Conservation (phyloP, 2,888 invertebrate genomes). For the Empis stercorea region DNA sequence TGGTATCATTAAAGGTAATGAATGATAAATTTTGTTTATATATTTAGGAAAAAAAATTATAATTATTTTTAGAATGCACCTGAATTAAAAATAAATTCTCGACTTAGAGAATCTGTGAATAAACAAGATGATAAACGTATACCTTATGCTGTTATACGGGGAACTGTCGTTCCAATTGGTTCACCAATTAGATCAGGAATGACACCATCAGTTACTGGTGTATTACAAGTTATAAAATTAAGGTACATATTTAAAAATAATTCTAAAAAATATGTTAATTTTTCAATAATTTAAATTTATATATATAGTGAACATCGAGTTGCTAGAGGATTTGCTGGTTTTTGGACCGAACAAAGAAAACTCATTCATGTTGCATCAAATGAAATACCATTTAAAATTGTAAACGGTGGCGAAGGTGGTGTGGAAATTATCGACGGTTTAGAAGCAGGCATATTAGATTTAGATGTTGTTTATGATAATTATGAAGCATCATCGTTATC, state of each 20-base stretch:
- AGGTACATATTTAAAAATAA: too few species aligned
- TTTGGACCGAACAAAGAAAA: conserved; percentile 72
- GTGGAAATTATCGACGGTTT: conserved; percentile 66
- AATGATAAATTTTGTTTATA: not conserved
- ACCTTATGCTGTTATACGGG: conserved; percentile 62
- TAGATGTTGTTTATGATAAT: conserved; percentile 67
- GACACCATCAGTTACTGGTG: conserved; percentile 60
- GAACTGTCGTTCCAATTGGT: conserved; percentile 62
- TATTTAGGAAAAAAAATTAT: not conserved
- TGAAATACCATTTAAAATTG: conserved; percentile 65
- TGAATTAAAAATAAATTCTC: conserved; percentile 50
- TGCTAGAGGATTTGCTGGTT: conserved; percentile 70
- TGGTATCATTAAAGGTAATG: conserved; percentile 55
- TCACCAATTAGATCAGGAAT: conserved; percentile 61
- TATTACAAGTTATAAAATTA: conserved; percentile 64
- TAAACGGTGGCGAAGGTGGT: conserved; percentile 44
- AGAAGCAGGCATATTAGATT: conserved; percentile 54
- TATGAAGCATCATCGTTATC: conserved; percentile 67
- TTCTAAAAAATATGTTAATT: too few species aligned
- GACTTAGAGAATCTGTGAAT: conserved; percentile 48
- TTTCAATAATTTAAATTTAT: too few species aligned
- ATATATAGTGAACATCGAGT: conserved; percentile 60
- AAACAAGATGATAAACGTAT: conserved; percentile 50
- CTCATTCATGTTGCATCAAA: conserved; percentile 67
- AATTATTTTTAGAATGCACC: conserved; percentile 47